Evolutionary conservation across 2,888 invertebrate species (phyloP).

Genomic region (Diarsia mendica): DNA sequence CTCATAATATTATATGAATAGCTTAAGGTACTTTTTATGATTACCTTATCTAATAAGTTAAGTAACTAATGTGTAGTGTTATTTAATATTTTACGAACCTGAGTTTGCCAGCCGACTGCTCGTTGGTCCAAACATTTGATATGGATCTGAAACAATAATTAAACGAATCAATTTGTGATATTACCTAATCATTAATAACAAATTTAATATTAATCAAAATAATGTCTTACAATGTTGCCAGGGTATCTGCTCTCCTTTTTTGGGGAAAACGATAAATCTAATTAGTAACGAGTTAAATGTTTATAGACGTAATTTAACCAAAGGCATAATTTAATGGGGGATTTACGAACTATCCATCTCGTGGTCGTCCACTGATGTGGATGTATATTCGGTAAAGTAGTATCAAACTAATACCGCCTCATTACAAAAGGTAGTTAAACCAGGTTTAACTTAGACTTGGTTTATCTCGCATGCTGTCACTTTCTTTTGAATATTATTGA

Average conservation of each 20-base stretch:
- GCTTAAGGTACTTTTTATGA: neutral
- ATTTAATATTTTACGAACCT: slow-evolving; percentile 83
- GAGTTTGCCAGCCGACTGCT: slow-evolving; percentile 99
- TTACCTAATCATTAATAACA: slow-evolving; percentile 18
- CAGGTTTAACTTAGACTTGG: no score
- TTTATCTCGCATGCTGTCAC: no score
- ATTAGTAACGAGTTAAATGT: slow-evolving; percentile 38
- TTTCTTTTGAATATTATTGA: no score
- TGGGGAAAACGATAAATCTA: slow-evolving; percentile 47
- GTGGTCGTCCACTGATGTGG: neutral
- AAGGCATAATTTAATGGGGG: neutral
- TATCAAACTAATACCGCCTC: no score
- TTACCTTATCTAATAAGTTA: neutral
- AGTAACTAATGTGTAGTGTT: neutral
- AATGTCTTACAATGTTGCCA: slow-evolving; percentile 57
- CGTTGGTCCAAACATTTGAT: slow-evolving; percentile 99
- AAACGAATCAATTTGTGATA: slow-evolving; percentile 41
- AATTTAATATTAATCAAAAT: slow-evolving; percentile 39
- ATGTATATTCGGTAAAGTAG: neutral
- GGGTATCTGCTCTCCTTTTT: slow-evolving; percentile 53
- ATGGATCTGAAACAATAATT: slow-evolving; percentile 95
- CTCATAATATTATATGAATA: neutral
- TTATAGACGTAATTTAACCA: slow-evolving; percentile 6
- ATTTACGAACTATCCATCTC: neutral
- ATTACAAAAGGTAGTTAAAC: no score